A percentile compares a stretch with the other conserved stretches of the same genome.
phyloP scores from a whole-genome alignment of 2,888 invertebrate species.

The Amiota mariae region DNA sequence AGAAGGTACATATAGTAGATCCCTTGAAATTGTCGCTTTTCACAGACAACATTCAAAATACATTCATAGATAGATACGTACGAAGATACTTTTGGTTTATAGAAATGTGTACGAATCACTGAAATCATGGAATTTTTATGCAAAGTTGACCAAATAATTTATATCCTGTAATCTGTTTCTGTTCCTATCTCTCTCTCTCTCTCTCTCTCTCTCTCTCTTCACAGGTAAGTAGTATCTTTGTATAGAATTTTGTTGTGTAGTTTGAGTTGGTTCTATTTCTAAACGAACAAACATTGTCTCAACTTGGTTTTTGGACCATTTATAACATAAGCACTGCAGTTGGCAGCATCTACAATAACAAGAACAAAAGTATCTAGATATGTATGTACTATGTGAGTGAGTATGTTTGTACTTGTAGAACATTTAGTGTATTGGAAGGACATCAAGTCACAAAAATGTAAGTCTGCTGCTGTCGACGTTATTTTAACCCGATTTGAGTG shows the following conservation, averaged over 20 bases:
- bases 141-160: slow-evolving; percentile 21
- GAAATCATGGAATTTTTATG: slow-evolving; percentile 15
- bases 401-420: not conserved
- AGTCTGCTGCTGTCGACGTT: not conserved
- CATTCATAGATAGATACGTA: not conserved
- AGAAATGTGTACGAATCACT: not conserved
- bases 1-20: too few relatives aligned
- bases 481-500: slow-evolving; percentile 1
- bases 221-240: too few relatives aligned
- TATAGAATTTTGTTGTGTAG: not conserved
- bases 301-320: slow-evolving; percentile 19
- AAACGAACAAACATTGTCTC: slow-evolving; percentile 24
- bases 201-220: too few relatives aligned
- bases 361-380: slow-evolving; percentile 4
- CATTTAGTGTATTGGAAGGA: slow-evolving; percentile 24
- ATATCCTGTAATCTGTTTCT: slow-evolving; percentile 11
- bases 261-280: not conserved
- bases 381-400: not conserved
- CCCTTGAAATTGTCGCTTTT: slow-evolving; percentile 10
- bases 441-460: slow-evolving; percentile 18
- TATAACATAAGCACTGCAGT: slow-evolving; percentile 28
- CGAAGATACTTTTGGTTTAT: too few relatives aligned
- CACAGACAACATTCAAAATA: not conserved
- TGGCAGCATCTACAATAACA: slow-evolving; percentile 12
- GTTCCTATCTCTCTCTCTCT: not conserved